Evolutionary conservation across 1,140 invertebrate genomes (phyloP), one percentile per base, ranked within the genome.

Genomic region (Neoseiulus cucumeris): DNA sequence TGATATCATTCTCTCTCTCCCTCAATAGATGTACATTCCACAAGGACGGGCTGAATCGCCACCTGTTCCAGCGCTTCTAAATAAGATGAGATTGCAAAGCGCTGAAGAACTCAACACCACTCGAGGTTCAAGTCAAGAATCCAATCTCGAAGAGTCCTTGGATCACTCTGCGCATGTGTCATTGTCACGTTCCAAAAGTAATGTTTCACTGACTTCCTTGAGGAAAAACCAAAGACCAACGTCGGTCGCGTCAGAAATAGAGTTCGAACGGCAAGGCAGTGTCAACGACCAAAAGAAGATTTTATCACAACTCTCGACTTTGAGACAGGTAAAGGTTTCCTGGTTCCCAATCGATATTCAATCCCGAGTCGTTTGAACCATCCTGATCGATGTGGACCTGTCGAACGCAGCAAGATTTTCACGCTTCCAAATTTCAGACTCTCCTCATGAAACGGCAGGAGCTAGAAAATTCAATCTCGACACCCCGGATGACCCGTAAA

Each of bases 381-480:
- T n/a, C n/a, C n/a, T n/a, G n/a, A n/a, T n/a, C n/a, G n/a, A n/a
- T n/a, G n/a, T n/a, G n/a, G n/a, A n/a, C n/a, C n/a, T n/a, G n/a
- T n/a, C n/a, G 33, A 39, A 9, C 33, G 9, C 33, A 6, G 33
- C 4, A 39, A 39, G 9, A 39, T 39, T 39, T 4, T n/a, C n/a
- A n/a, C n/a, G n/a, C n/a, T 9, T 39, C 33, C 18, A 25, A 20
- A 29, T 59, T 59, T 59, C 51, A 59, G 51, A 59, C 51, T 4
- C 22, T 59, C 14, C 51, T 59, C 14, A 1, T 59, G 51, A 59
- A 59, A 25, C 51, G 51, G 22, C 51, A 59, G 9, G 51, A 59
- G 51, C 51, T 59, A 20, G 51, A 59, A 20, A 59, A 59, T 33
- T 59, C 51, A 20, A 59, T 59, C 25, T 59, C 51, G 22, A 59